Percentiles rank a stretch among this genome's conserved stretches.
These are phyloP conservation scores for Drosophila kikkawai DNA, from an alignment of 1,140 invertebrate genomes.

Conservation along the genomic window DNA sequence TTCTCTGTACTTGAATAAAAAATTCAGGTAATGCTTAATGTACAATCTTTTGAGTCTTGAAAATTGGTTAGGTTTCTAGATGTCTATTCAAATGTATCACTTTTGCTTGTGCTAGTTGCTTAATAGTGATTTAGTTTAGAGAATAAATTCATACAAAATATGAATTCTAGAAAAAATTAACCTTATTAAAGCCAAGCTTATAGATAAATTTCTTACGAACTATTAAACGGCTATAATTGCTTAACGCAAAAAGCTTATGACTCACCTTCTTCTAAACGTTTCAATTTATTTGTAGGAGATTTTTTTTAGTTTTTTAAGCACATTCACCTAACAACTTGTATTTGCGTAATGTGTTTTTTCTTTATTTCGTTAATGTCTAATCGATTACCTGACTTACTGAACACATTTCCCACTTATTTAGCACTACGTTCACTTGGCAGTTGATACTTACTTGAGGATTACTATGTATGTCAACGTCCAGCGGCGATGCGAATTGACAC, in stretches of 20 bases:
- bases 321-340: conserved; percentile 8
- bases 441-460: conserved; percentile 94
- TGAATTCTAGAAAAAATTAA: neutral
- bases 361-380: conserved; percentile 1
- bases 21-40: neutral
- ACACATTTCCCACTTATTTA: conserved; percentile 16
- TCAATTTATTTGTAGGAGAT: neutral
- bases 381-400: conserved; percentile 7
- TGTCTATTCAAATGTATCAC: neutral
- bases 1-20: neutral
- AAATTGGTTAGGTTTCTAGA: neutral
- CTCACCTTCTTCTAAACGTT: neutral
- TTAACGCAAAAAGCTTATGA: neutral
- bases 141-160: neutral
- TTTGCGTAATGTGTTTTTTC: neutral
- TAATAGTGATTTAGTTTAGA: neutral
- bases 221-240: neutral
- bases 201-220: neutral
- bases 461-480: conserved; percentile 97
- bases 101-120: no score
- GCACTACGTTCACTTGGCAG: conserved; percentile 18
- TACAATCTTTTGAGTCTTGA: neutral
- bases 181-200: neutral
- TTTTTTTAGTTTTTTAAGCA: neutral
- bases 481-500: conserved; percentile 97